Evolutionary conservation across 1,140 invertebrate genomes (phyloP), one percentile per base, ranked within the genome.

Genomic region (Pygmarrhopalites habei): DNA sequence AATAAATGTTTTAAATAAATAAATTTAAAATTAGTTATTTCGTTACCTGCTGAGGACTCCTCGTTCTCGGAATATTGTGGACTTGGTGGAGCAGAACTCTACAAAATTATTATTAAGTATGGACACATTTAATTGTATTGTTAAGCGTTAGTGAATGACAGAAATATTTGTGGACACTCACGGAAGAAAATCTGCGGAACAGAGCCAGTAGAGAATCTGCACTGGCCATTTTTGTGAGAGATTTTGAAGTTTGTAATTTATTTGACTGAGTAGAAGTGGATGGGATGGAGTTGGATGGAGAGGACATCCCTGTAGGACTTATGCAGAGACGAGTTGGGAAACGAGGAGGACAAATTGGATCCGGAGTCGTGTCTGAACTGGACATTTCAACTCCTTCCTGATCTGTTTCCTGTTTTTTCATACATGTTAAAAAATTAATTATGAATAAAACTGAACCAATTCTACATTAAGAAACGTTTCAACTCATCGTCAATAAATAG

Each of bases 181-280:
- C 32, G 47, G 69, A 71, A 57, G 63, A 72, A 62, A 66, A 74
- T 62, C 65, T 67, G 62, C 82, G 76, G 70, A 87, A 86, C 82
- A 87, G 86, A 2, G 85, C 84, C 49, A 87, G 74, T 58, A 87
- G 85, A 2, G 86, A 87, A 74, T 88, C 86, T 12, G 86, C 85
- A 68, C 83, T 86, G 4, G 84, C 67, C 79, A 80, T 81, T 78
- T 86, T 81, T 72, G 77, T 72, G 71, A 74, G 46, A 14, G 56
- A 65, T 70, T 29, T 81, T 12, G 28, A 35, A 3, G 53, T 32
- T 14, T 80, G 61, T 46, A 17, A 30, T 56, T 65, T 46, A 60
- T 35, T 56, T 21, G 25, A 65, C 53, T 19, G 7, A 19, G 12
- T 64, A 19, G 69, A 62, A 14, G 62, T 26, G 19, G 68, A 58